Percentiles rank a stretch among this genome's conserved stretches.
Evolutionary conservation across 2,888 invertebrate species (phyloP).

Genomic region (Deroplatys truncata): DNA sequence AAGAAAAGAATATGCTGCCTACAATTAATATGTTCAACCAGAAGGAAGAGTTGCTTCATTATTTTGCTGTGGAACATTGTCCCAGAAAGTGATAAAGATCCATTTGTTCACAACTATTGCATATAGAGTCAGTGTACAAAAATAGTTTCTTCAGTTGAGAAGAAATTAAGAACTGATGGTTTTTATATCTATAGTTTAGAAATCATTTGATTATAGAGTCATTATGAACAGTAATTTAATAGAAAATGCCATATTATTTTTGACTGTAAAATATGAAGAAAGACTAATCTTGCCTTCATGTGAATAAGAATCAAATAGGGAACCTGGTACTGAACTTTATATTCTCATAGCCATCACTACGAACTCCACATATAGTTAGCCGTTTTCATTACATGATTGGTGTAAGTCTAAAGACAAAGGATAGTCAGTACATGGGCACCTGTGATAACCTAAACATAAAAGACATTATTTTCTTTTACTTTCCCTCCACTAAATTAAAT

Average conservation of each 20-base stretch:
- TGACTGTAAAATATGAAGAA: conserved; percentile 6
- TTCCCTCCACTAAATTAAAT: background rate
- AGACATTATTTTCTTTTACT: background rate
- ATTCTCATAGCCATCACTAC: background rate
- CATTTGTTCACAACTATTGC: background rate
- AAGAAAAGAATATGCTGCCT: background rate
- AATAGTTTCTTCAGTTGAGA: background rate
- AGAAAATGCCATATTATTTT: conserved; percentile 15
- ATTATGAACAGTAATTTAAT: background rate
- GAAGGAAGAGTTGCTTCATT: background rate
- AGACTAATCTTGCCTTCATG: conserved; percentile 18
- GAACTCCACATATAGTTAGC: background rate
- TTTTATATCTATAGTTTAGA: background rate
- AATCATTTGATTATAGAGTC: background rate
- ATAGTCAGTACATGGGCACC: background rate
- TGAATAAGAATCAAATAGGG: conserved; percentile 1
- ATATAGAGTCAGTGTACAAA: background rate
- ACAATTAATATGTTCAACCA: background rate
- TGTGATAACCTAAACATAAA: conserved; percentile 7
- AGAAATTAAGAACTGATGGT: background rate
- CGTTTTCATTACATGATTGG: background rate
- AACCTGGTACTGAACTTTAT: conserved; percentile 1
- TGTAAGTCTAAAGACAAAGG: background rate
- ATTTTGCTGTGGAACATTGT: background rate
- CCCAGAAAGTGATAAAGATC: background rate